Evolutionary conservation across 2,797 vertebrate genomes (phyloP), one percentile per base, ranked within the genome.

Genomic region (Numenius phaeopus): DNA sequence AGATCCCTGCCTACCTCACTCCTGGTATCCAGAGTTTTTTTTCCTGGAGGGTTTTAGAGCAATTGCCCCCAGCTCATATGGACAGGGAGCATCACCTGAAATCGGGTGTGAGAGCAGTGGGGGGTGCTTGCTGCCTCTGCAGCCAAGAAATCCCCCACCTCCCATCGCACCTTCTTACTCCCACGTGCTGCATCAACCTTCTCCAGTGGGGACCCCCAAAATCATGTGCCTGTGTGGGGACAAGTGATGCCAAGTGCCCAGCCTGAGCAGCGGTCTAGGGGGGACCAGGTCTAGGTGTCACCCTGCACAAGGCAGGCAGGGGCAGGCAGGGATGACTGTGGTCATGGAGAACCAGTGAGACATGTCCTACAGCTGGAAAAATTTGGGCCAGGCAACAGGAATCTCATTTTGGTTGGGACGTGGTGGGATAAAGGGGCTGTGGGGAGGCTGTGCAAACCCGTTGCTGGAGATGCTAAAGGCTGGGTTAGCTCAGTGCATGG

Each of bases 101-200:
- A 14, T 2, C 1, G 4, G 30, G 2, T 5, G 17, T 24, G 61
- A 11, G 70, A 15, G 46, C 8, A 1, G 4, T 9, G 55, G 14
- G 24, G 34, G 79, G 18, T 57, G 69, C 39, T 46, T 4, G 0
- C 55, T 29, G 40, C 30, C 40, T 70, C 87, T 83, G 79, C 49
- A 23, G 42, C 71, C 0, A 3, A 77, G 65, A 29, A 37, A 27
- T 9, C 42, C 40, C 23, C 57, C 40, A 14, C 18, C 26, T 81
- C 54, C 76, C 14, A 10, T 10, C 16, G n/a, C 29, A 46, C 37
- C 29, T 22, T 30, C 57, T 64, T 24, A 26, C 21, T 46, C 37
- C 70, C 29, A 5, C 7, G 30, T 0, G 3, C 59, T 54, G 39
- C 47, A 9, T 7, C 4, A 4, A 3, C 0, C 3, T 58, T 69